Conservation (phyloP, 1,140 invertebrate species). For the Chrysomallon squamiferum region DNA sequence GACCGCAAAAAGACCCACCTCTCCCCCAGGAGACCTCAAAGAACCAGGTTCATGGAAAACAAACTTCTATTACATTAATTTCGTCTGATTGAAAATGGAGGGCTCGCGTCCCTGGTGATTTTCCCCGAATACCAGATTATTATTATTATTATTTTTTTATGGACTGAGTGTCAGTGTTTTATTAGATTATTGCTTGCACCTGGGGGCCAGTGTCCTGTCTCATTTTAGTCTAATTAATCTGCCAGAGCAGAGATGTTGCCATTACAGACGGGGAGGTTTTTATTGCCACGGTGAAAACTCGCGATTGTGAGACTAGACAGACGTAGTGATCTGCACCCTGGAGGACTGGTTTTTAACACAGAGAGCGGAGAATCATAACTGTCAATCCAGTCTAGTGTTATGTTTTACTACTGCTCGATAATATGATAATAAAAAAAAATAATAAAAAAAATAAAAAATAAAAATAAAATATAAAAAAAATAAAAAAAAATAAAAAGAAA, state of each 20-base stretch:
- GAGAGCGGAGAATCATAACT: too few relatives aligned
- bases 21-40: background rate
- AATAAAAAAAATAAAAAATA: background rate
- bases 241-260: background rate
- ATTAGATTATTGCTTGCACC: conserved; percentile 4
- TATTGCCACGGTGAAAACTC: background rate
- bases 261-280: background rate
- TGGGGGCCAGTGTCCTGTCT: conserved; percentile 6
- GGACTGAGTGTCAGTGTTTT: background rate
- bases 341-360: too few relatives aligned
- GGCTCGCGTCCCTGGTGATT: background rate
- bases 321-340: background rate
- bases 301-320: background rate
- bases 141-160: background rate
- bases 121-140: background rate
- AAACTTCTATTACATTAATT: conserved; percentile 7
- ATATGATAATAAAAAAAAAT: background rate
- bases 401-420: too few relatives aligned
- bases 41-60: background rate
- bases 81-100: background rate
- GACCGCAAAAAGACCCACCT: background rate
- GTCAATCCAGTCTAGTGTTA: background rate
- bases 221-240: conserved; percentile 8
- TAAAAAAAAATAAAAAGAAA: background rate
- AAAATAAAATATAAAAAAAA: background rate